Evolutionary conservation across 2,888 invertebrate genomes (phyloP).

Genomic region (Ypsolopha sequella): DNA sequence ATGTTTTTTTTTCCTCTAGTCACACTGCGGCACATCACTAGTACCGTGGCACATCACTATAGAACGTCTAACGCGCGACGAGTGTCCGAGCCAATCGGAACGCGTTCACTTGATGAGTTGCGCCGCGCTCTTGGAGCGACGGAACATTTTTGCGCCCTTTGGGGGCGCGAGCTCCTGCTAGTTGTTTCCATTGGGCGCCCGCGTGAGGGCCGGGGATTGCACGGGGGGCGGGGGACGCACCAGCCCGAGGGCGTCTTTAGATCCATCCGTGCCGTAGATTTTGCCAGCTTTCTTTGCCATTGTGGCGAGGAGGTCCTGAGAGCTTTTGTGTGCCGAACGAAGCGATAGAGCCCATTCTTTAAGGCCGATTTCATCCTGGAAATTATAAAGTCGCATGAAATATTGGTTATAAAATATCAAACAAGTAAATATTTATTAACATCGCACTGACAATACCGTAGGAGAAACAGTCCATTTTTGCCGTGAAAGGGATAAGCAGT

Average conservation of each 20-base stretch:
- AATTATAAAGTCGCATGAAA: constrained; percentile 5
- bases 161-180: constrained; percentile 68
- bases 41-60: not conserved
- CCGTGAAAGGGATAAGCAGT: no score
- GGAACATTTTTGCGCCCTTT: constrained; percentile 69
- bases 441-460: no score
- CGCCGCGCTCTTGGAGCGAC: constrained; percentile 68
- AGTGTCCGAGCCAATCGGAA: not conserved
- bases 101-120: constrained; percentile 62
- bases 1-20: not conserved
- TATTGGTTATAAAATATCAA: no score
- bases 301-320: constrained; percentile 93
- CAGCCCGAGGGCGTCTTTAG: constrained; percentile 41
- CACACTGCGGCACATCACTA: not conserved
- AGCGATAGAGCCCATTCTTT: constrained; percentile 98
- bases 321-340: constrained; percentile 95
- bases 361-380: constrained; percentile 96
- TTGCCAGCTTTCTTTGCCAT: constrained; percentile 99
- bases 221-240: constrained; percentile 25
- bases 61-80: not conserved
- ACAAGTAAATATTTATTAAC: no score
- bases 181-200: constrained; percentile 57
- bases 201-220: constrained; percentile 27
- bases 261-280: constrained; percentile 90
- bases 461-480: no score